phyloP scores from a whole-genome alignment of 2,113 vertebrate species.

The Bungarus multicinctus region DNA sequence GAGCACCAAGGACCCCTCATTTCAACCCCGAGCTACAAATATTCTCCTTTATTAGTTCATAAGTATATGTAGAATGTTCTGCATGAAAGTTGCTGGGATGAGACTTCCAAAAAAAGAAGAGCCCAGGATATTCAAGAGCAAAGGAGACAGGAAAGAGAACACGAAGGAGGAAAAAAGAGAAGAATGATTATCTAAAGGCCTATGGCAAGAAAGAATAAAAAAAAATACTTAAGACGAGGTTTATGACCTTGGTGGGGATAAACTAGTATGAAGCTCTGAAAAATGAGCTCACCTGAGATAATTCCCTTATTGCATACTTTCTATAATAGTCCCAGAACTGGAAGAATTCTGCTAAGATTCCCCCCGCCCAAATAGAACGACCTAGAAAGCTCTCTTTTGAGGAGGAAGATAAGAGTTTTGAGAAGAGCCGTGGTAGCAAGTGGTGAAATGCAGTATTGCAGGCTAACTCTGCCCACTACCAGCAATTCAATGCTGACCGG shows the following conservation, averaged over 20 bases:
- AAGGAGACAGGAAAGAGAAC: not conserved
- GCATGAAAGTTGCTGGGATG: not conserved
- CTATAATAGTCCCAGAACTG: not conserved
- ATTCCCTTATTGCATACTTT: not conserved
- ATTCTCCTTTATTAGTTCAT: not conserved
- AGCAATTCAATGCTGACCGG: too few relatives aligned
- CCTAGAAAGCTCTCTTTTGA: not conserved
- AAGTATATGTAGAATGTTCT: not conserved
- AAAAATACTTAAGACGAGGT: not conserved
- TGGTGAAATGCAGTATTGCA: too few relatives aligned
- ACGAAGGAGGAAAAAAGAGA: not conserved
- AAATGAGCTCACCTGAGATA: not conserved
- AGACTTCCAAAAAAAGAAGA: not conserved
- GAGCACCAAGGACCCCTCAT: too few relatives aligned
- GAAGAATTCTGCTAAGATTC: not conserved
- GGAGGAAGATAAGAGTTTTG: not conserved
- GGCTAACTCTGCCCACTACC: too few relatives aligned
- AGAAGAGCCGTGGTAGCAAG: too few relatives aligned
- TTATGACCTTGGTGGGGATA: too few relatives aligned
- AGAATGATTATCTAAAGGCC: not conserved
- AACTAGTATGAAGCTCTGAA: not conserved
- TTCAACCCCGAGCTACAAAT: too few relatives aligned
- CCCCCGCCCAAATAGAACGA: not conserved
- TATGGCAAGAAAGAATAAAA: not conserved
- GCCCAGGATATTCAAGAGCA: not conserved